Evolutionary conservation across 2,888 invertebrate genomes (phyloP).

Genomic region (Atherix ibis): DNA sequence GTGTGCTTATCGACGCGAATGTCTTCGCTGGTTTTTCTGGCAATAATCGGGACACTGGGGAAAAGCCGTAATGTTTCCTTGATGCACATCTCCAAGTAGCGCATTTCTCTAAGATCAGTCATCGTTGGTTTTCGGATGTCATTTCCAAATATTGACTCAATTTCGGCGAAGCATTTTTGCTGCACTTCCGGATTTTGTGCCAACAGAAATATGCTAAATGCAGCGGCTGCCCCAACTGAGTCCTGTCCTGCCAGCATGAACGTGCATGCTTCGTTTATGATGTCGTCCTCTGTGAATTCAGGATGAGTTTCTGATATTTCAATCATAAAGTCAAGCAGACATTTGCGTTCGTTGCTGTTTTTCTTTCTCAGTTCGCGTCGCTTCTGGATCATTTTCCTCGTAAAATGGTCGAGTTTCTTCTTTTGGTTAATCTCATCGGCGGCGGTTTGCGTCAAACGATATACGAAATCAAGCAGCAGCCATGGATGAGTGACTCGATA

Average conservation of each 20-base stretch:
- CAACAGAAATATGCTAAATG: slow-evolving; percentile 39
- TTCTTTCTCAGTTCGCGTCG: slow-evolving; percentile 21
- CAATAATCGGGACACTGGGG: slow-evolving; percentile 31
- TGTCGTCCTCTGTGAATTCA: slow-evolving; percentile 39
- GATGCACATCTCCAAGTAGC: slow-evolving; percentile 51
- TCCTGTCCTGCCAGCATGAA: slow-evolving; percentile 50
- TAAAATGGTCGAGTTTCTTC: slow-evolving; percentile 33
- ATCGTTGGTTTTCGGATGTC: slow-evolving; percentile 34
- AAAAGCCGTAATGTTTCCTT: slow-evolving; percentile 45
- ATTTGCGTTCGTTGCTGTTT: slow-evolving; percentile 19
- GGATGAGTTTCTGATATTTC: slow-evolving; percentile 36
- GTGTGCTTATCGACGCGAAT: slow-evolving; percentile 32
- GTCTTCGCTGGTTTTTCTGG: slow-evolving; percentile 28
- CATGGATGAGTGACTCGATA: slow-evolving; percentile 39
- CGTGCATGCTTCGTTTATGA: slow-evolving; percentile 42
- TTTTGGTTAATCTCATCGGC: slow-evolving; percentile 37
- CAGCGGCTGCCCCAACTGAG: slow-evolving; percentile 40
- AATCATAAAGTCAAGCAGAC: slow-evolving; percentile 38
- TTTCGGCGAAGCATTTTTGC: slow-evolving; percentile 33
- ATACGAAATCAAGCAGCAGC: slow-evolving; percentile 39
- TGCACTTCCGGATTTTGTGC: slow-evolving; percentile 38
- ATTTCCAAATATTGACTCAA: slow-evolving; percentile 32
- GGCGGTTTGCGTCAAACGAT: slow-evolving; percentile 36
- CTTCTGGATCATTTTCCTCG: slow-evolving; percentile 29
- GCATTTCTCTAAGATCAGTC: slow-evolving; percentile 43